A percentile compares a stretch with the other conserved stretches of the same genome.
phyloP scores from a whole-genome alignment of 2,113 vertebrate genomes.

The Hylia prasina region DNA sequence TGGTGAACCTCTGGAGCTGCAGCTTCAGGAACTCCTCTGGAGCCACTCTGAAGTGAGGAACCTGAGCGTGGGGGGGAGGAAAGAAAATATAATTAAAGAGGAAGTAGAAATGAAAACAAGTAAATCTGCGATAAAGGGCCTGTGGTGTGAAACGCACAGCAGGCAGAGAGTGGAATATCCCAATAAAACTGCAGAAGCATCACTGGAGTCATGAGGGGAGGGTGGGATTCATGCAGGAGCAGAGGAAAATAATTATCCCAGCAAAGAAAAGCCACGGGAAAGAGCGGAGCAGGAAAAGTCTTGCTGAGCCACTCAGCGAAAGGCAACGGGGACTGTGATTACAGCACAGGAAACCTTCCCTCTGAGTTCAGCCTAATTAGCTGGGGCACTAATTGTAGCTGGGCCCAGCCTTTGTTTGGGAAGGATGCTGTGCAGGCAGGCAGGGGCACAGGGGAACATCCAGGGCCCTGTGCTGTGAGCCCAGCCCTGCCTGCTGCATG shows the following conservation, averaged over 20 bases:
- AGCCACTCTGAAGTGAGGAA: constrained; percentile 96
- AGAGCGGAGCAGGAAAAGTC: constrained; percentile 26
- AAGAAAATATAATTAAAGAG: neutral
- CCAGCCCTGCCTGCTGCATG: neutral
- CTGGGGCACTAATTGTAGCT: neutral
- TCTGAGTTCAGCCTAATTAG: constrained; percentile 18
- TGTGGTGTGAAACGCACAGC: neutral
- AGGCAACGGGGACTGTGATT: constrained; percentile 5
- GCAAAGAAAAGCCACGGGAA: neutral
- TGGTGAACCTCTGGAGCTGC: constrained; percentile 94
- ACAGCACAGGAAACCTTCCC: constrained; percentile 24
- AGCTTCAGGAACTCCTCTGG: constrained; percentile 95
- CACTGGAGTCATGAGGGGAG: neutral
- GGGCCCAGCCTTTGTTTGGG: neutral
- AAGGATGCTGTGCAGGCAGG: neutral
- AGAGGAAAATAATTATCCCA: neutral
- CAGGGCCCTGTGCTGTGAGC: neutral
- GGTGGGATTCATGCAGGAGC: neutral
- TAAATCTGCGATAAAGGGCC: neutral
- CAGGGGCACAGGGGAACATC: neutral
- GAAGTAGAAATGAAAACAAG: neutral
- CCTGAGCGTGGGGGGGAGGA: constrained; percentile 69
- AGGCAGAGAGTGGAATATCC: neutral
- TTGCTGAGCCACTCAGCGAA: constrained; percentile 46
- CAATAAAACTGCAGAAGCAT: neutral